phyloP scores from a whole-genome alignment of 92 coral and sea anemone species.

The Parazoanthus swiftii region DNA sequence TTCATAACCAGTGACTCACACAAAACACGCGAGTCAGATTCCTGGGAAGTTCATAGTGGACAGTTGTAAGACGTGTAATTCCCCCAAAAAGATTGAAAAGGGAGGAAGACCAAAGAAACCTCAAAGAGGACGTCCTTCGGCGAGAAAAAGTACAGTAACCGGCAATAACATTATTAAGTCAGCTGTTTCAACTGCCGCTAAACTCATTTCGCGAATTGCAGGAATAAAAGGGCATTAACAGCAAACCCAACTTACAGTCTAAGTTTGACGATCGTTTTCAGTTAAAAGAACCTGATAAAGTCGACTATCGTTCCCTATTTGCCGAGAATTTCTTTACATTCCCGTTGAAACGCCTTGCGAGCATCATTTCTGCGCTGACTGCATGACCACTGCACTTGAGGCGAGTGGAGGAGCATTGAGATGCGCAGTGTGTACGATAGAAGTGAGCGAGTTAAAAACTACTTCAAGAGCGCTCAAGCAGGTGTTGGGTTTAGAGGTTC shows the following conservation, averaged over 20 bases:
- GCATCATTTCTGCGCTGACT: constrained; percentile 14
- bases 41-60: constrained; percentile 5
- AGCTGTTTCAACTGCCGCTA: no score
- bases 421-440: constrained; percentile 1
- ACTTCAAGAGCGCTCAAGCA: constrained; percentile 3
- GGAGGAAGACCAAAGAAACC: not conserved
- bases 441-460: not conserved
- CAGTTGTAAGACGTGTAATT: constrained; percentile 8
- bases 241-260: not conserved
- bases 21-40: not conserved
- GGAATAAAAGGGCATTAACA: not conserved
- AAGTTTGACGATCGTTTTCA: constrained; percentile 1
- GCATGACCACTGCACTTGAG: constrained; percentile 1
- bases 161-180: not conserved
- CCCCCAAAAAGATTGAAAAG: not conserved
- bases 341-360: constrained; percentile 14
- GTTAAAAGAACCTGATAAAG: constrained; percentile 6
- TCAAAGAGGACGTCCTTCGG: not conserved
- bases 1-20: constrained; percentile 5
- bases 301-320: constrained; percentile 15
- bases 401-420: constrained; percentile 2
- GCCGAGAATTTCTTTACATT: constrained; percentile 6
- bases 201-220: no score
- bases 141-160: not conserved
- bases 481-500: constrained; percentile 1